Percentiles rank a stretch among this genome's conserved stretches.
These are phyloP conservation scores for Porites cylindrica DNA, from an alignment of 92 coral and sea anemone genomes.

Conservation along the genomic window DNA sequence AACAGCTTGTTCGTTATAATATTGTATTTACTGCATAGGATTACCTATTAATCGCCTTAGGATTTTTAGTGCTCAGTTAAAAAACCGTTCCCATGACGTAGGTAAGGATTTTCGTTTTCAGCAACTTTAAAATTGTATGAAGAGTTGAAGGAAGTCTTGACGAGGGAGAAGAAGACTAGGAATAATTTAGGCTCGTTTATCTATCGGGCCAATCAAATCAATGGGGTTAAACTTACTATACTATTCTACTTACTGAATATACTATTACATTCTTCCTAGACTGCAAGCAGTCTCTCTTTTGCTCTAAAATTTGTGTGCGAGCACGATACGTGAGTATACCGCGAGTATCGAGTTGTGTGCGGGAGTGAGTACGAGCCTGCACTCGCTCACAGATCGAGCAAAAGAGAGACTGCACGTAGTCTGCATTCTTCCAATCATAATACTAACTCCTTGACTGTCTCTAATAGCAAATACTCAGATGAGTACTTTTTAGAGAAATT, in stretches of 20 bases:
- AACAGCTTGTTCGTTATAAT: no score
- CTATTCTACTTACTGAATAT: no score
- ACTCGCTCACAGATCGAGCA: no score
- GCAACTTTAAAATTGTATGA: neutral
- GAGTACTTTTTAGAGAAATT: neutral
- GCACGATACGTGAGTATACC: no score
- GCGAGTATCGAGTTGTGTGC: no score
- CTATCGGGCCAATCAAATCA: neutral
- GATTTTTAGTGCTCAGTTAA: neutral
- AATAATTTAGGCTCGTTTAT: neutral
- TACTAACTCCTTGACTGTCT: neutral
- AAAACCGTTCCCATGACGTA: neutral
- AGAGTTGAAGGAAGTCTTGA: slow-evolving; percentile 3
- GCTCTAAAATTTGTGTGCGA: no score
- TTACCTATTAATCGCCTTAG: neutral
- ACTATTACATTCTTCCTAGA: neutral
- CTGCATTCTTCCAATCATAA: no score
- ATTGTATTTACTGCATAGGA: no score
- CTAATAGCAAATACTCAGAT: neutral
- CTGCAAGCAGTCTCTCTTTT: no score
- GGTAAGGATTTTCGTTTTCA: no score
- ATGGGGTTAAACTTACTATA: neutral
- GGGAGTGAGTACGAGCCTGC: no score
- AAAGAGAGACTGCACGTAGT: no score
- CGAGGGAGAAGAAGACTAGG: neutral